Conservation (phyloP, 2,888 invertebrate genomes). For the Trachelus stipa region DNA sequence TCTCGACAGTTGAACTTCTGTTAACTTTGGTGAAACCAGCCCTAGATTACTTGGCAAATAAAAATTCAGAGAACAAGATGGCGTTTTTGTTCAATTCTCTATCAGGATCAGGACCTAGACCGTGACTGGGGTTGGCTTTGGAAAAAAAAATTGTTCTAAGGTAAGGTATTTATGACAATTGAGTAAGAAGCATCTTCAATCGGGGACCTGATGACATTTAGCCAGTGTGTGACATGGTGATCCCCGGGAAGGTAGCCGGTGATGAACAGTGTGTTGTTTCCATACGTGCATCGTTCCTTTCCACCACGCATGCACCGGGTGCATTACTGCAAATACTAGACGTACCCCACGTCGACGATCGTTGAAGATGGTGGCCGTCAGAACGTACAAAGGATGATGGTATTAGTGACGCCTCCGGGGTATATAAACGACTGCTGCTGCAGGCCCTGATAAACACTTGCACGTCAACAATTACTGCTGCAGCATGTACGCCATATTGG, state of each 20-base stretch:
- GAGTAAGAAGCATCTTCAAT: slow-evolving; percentile 47
- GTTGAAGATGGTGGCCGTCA: slow-evolving; percentile 36
- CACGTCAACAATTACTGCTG: slow-evolving; percentile 55
- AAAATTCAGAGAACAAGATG: background rate
- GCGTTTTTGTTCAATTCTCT: background rate
- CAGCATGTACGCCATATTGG: slow-evolving; percentile 59
- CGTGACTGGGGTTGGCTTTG: background rate
- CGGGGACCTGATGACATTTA: slow-evolving; percentile 63
- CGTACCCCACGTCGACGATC: slow-evolving; percentile 17
- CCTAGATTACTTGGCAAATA: background rate
- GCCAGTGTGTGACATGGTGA: slow-evolving; percentile 47
- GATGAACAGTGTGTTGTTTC: slow-evolving; percentile 20
- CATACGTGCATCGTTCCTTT: slow-evolving; percentile 20
- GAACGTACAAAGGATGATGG: slow-evolving; percentile 34
- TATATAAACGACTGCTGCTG: slow-evolving; percentile 56
- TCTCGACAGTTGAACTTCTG: no score
- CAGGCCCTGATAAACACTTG: slow-evolving; percentile 57
- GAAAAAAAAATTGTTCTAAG: background rate
- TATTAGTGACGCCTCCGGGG: slow-evolving; percentile 52
- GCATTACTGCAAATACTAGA: slow-evolving; percentile 5
- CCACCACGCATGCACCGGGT: slow-evolving; percentile 7
- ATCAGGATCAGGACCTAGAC: background rate
- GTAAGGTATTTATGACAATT: slow-evolving; percentile 37
- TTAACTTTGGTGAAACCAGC: no score
- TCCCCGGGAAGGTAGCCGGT: slow-evolving; percentile 41